Percentiles rank a stretch among this genome's conserved stretches.
These are phyloP conservation scores for Microcebus lehilahytsara DNA, from an alignment of 2,113 vertebrate genomes.

Conservation along the genomic window DNA sequence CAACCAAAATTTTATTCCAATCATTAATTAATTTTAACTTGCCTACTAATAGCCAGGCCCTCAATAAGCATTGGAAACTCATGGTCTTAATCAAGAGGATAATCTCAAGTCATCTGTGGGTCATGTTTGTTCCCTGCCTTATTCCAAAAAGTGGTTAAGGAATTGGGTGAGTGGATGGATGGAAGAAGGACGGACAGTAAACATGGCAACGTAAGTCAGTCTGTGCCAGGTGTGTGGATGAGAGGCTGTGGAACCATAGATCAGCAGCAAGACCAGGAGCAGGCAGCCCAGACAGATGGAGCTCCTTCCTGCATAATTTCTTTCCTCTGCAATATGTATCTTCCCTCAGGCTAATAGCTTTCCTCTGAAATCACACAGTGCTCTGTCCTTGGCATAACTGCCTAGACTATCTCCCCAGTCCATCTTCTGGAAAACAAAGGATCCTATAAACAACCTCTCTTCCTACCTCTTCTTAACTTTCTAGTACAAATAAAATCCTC, in stretches of 20 bases:
- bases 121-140: neutral
- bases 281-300: neutral
- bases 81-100: neutral
- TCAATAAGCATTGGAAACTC: conserved; percentile 2
- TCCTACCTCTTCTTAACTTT: neutral
- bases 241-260: neutral
- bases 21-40: conserved; percentile 3
- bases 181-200: neutral
- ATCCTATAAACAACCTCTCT: neutral
- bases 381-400: neutral
- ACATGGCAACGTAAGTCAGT: neutral
- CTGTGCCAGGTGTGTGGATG: no score
- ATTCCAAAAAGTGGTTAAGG: neutral
- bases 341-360: neutral
- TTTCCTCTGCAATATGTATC: neutral
- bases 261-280: neutral
- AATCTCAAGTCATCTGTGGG: neutral
- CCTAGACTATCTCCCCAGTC: neutral
- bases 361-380: neutral
- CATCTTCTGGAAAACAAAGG: conserved; percentile 39
- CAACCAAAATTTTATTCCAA: neutral
- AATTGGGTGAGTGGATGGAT: neutral
- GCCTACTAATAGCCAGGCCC: neutral
- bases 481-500: neutral
- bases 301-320: neutral